phyloP scores from a whole-genome alignment of 2,888 invertebrate genomes.

The Cinara cedri region DNA sequence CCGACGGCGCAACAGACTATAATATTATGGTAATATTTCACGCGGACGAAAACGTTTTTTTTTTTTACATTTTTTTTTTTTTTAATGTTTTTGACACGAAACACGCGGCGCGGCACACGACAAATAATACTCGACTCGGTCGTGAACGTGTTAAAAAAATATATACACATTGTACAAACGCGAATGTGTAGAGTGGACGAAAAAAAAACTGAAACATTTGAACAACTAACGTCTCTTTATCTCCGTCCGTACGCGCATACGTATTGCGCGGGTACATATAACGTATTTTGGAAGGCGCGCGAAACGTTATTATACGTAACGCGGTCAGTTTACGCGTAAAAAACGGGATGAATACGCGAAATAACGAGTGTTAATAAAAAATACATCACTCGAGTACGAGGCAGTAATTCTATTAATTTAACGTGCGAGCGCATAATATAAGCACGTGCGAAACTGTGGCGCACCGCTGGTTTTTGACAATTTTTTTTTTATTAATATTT shows the following conservation, averaged over 20 bases:
- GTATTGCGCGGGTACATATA: no score
- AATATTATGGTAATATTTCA: slow-evolving; percentile 37
- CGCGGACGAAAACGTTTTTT: neutral
- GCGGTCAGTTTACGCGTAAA: neutral
- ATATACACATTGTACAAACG: no score
- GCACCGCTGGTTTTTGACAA: no score
- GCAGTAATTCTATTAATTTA: no score
- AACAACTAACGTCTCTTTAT: slow-evolving; percentile 9
- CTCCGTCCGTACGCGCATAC: neutral
- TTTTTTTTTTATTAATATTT: no score
- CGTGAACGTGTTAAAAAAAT: slow-evolving; percentile 17
- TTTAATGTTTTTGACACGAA: slow-evolving; percentile 13
- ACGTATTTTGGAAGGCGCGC: no score
- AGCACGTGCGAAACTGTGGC: no score
- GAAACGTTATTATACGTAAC: slow-evolving; percentile 10
- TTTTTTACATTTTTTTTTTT: neutral
- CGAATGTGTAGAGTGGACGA: slow-evolving; percentile 1
- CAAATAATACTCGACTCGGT: neutral
- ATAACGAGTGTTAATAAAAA: no score
- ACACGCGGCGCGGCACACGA: neutral
- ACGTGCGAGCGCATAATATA: no score
- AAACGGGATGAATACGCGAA: no score
- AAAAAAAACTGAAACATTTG: no score
- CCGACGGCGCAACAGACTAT: neutral
- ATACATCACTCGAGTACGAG: no score